Evolutionary conservation across 2,113 vertebrate species (phyloP), one percentile per base, ranked within the genome.

Genomic region (Triplophysa dalaica): DNA sequence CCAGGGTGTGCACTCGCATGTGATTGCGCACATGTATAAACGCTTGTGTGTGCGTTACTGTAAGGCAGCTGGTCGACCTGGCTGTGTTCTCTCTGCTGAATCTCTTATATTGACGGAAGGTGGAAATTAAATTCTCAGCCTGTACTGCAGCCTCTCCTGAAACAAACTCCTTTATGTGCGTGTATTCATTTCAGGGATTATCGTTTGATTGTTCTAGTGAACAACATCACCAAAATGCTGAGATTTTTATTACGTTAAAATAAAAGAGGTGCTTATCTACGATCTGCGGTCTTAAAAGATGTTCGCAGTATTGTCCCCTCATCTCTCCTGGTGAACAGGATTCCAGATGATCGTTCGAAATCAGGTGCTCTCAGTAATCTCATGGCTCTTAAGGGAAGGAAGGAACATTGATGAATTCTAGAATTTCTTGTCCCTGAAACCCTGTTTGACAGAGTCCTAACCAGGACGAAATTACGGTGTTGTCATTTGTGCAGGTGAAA

Each of bases 1-100:
- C 89, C 89, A 91, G 87, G 80, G 88, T 69, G 63, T 84, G 80
- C 60, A 85, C 76, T 68, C 48, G 24, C 43, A 45, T 60, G 22
- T 81, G 77, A 70, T 78, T 84, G 62, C 80, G 69, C 81, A 69
- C 68, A 79, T 78, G 76, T 68, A 85, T 80, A 33, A 77, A 63
- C 69, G 43, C 54, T 77, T 81, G 81, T 78, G 72, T 85, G 82
- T 82, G 80, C 87, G 76, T 69, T 61, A 82, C 86, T 88, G 89
- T 89, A 73, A 76, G 77, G 77, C 76, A 76, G 77, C 72, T 75
- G 75, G 64, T 69, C 21, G 9, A 33, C 64, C 50, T 6, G 38
- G 38, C 72, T 64, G 26, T 70, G 21, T 43, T 58, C 60, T 78
- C 61, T 69, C 43, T 56, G 21, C 41, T 70, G 50, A 45, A 29